Evolutionary conservation across 2,113 vertebrate genomes (phyloP).

Genomic region (Coryphaenoides rupestris): DNA sequence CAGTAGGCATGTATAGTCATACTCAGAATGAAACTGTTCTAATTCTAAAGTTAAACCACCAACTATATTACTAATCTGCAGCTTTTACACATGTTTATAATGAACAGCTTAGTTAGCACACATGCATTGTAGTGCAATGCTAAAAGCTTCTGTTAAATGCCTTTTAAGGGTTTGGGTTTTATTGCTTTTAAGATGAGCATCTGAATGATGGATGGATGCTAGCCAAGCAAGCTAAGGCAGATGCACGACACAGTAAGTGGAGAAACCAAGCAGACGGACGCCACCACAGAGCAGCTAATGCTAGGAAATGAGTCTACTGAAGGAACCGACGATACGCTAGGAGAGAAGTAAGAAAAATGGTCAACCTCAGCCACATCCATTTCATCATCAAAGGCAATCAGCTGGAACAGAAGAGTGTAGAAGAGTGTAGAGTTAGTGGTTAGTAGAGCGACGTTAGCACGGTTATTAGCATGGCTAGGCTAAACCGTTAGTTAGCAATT

Average conservation of each 20-base stretch:
- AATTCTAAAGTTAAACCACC: too few relatives aligned
- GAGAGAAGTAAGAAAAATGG: conserved; percentile 71
- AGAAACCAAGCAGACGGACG: conserved; percentile 21
- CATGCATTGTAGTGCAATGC: too few relatives aligned
- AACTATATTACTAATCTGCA: too few relatives aligned
- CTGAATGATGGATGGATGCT: too few relatives aligned
- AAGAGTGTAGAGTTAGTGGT: conserved; percentile 69
- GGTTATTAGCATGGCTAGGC: conserved; percentile 5
- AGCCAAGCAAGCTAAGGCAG: conserved; percentile 11
- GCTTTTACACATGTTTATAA: too few relatives aligned
- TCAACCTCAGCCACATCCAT: conserved; percentile 98
- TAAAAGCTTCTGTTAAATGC: too few relatives aligned
- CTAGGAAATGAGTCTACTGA: conserved; percentile 32
- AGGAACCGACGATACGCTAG: conserved; percentile 38
- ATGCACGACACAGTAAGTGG: not conserved
- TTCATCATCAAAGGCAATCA: conserved; percentile 94
- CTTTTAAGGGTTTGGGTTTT: too few relatives aligned
- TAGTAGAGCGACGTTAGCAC: conserved; percentile 55
- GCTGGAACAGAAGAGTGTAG: conserved; percentile 82
- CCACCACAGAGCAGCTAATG: conserved; percentile 29
- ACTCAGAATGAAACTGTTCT: too few relatives aligned
- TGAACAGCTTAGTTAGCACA: too few relatives aligned
- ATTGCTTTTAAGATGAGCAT: too few relatives aligned
- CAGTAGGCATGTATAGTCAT: too few relatives aligned
- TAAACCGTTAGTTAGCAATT: conserved; percentile 15